Evolutionary conservation across 2,797 vertebrate species (phyloP), one percentile per base, ranked within the genome.

Genomic region (Euthynnus affinis): DNA sequence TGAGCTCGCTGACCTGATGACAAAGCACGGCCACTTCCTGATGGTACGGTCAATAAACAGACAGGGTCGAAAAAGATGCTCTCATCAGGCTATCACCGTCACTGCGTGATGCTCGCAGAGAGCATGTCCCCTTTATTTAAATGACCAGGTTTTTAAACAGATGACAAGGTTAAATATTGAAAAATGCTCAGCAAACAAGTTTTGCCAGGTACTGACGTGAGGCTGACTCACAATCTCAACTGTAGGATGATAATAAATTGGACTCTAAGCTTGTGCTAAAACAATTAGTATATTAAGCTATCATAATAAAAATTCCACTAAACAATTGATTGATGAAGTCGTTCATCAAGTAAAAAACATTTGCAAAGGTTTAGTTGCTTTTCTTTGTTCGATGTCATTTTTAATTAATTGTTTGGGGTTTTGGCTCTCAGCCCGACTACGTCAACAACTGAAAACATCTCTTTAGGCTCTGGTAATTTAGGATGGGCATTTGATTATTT

Each of bases 1-100:
- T 90, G 89, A 91, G 90, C 80, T 59, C 0, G 55, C 86, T 88
- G 92, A 94, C 91, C 92, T 94, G 93, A 94, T 94, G 93, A 95
- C 92, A 87, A 94, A 93, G 93, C 93, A 92, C 27, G 57, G 77
- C 74, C 81, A 87, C 91, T 89, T 94, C 87, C 91, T 90, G 90
- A 91, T 55, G 88, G 72, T 60, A 78, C 81, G 46, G 88, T 94
- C 92, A 93, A 93, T 93, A 93, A 90, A 89, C 86, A 88, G 78
- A 85, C 86, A 84, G 91, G 89, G 91, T 91, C 68, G 4, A 42
- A 82, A 90, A 84, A 88, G 72, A 89, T 83, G 83, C 75, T 49
- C 75, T 88, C 84, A 66, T 87, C 86, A 87, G 71, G 29, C 66
- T 25, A 29, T 65, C 63, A 53, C 79, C 5, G 0, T 64, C 63